These are phyloP conservation scores for Pseudomyrmex concolor DNA, from an alignment of 1,140 invertebrate genomes.

Conservation along the genomic window DNA sequence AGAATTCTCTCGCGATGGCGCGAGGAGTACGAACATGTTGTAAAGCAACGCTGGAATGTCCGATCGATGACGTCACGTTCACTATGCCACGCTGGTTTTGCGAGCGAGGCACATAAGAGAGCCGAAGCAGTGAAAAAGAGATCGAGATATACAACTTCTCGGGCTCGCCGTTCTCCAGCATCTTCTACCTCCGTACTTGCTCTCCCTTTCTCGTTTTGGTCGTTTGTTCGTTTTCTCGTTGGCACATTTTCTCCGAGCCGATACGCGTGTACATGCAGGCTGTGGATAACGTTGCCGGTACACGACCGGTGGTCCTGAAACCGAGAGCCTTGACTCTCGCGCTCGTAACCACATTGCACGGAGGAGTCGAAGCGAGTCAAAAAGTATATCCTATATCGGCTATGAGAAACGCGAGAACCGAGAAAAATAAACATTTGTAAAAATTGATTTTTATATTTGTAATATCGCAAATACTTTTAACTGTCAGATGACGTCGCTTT, in stretches of 20 bases:
- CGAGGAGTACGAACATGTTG: constrained; percentile 32
- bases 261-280: constrained; percentile 1
- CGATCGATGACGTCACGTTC: constrained; percentile 76
- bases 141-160: constrained; percentile 6
- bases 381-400: not conserved
- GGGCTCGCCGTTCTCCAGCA: constrained; percentile 48
- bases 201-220: constrained; percentile 31
- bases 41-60: constrained; percentile 76
- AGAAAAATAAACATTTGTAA: no score
- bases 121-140: constrained; percentile 31
- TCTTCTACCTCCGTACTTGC: constrained; percentile 35
- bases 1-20: constrained; percentile 39
- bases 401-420: no score
- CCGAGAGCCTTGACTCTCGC: constrained; percentile 59
- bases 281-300: not conserved
- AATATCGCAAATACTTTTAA: no score
- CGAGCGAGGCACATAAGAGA: constrained; percentile 18
- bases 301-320: constrained; percentile 34
- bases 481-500: no score
- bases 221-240: constrained; percentile 30
- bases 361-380: not conserved
- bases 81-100: constrained; percentile 10
- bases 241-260: constrained; percentile 43
- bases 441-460: no score
- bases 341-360: not conserved